A percentile compares a stretch with the other conserved stretches of the same genome.
Conservation (phyloP, 1,140 invertebrate genomes). For the Bombus difficillimus region DNA sequence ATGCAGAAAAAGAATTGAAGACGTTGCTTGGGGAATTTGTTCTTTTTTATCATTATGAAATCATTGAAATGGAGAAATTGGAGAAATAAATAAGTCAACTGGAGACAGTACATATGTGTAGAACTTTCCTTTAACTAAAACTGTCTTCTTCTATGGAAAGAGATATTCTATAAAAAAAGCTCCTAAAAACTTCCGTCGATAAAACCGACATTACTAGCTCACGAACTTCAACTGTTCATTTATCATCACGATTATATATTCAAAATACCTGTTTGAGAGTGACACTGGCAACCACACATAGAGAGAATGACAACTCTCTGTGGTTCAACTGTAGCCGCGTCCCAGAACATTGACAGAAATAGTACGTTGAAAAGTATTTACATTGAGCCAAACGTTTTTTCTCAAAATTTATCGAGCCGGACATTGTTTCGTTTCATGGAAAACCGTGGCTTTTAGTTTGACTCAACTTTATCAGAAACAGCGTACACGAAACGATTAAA, state of each 20-base stretch:
- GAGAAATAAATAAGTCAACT: no score
- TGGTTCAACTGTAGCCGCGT: neutral
- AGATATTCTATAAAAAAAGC: no score
- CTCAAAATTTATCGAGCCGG: neutral
- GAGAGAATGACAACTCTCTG: conserved; percentile 1
- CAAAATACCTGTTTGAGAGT: neutral
- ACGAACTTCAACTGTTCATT: neutral
- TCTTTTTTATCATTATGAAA: no score
- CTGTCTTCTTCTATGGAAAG: no score
- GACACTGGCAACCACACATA: neutral
- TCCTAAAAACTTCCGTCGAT: no score
- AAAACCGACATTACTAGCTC: no score
- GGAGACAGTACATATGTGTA: no score
- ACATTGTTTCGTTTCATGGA: conserved; percentile 10
- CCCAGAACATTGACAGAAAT: neutral
- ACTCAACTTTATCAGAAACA: conserved; percentile 6
- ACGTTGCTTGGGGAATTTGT: no score
- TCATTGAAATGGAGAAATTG: no score
- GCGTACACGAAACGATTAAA: neutral
- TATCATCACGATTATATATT: neutral
- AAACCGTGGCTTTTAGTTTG: conserved; percentile 24
- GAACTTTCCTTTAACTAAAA: no score
- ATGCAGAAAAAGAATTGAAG: no score
- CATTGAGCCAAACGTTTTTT: conserved; percentile 12
- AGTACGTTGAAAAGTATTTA: conserved; percentile 33